phyloP scores from a whole-genome alignment of 2,797 vertebrate genomes.

The Pelodytes ibericus region DNA sequence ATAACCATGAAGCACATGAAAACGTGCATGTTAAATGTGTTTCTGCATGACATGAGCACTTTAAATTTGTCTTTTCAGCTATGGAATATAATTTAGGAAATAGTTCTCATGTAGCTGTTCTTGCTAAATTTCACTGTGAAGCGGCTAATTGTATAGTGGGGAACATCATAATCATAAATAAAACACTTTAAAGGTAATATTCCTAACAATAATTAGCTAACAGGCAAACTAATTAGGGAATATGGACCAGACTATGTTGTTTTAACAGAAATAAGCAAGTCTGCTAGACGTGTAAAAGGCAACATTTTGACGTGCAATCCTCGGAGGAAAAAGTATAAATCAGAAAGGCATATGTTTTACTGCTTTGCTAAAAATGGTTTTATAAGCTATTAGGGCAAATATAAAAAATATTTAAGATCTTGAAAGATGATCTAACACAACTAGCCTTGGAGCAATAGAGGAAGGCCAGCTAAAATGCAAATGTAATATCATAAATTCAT shows the following conservation, averaged over 20 bases:
- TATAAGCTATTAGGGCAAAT: slow-evolving; percentile 20
- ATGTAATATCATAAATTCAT: slow-evolving; percentile 21
- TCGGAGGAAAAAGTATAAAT: slow-evolving; percentile 5
- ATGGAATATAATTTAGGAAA: too few species aligned
- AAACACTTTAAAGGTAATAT: not conserved
- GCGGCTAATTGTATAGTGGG: too few species aligned
- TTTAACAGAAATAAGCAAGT: slow-evolving; percentile 13
- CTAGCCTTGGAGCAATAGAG: slow-evolving; percentile 22
- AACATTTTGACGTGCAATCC: slow-evolving; percentile 10
- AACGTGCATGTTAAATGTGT: too few species aligned
- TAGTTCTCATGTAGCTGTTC: too few species aligned
- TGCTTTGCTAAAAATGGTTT: slow-evolving; percentile 18
- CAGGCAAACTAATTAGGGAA: slow-evolving; percentile 5
- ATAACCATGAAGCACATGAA: too few species aligned
- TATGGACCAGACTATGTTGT: slow-evolving; percentile 1
- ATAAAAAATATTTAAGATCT: slow-evolving; percentile 21
- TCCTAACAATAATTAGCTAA: slow-evolving; percentile 15
- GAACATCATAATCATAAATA: not conserved
- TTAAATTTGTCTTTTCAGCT: too few species aligned
- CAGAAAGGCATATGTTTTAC: slow-evolving; percentile 15
- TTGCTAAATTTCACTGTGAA: too few species aligned
- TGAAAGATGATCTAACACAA: slow-evolving; percentile 12
- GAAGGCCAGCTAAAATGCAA: slow-evolving; percentile 20
- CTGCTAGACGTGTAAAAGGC: slow-evolving; percentile 1
- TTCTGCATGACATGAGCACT: too few species aligned